Evolutionary conservation across 1,140 invertebrate genomes (phyloP), one percentile per base, ranked within the genome.

Genomic region (Oryctes rhinoceros): DNA sequence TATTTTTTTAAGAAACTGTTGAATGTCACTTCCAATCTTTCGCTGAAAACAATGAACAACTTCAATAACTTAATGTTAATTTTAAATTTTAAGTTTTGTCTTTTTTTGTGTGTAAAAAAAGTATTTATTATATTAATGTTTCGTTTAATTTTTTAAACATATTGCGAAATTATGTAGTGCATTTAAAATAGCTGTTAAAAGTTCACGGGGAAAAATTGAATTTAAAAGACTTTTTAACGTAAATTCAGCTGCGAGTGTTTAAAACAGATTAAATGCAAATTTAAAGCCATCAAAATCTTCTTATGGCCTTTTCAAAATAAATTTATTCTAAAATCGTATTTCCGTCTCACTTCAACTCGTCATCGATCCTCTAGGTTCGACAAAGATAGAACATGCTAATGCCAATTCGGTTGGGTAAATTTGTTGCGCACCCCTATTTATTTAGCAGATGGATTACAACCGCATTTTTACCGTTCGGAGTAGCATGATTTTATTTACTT

Each of bases 201-300:
- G 13, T 71, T 71, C 20, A 30, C 20, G 0, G 3, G 10, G 10
- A 4, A 35, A 71, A 35, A 10, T 35, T 13, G 11, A 71, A 67
- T 67, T 15, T 59, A 48, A 78, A 35, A 53, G 47, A 78, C 77
- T 53, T 78, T 78, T 78, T 39, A 78, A 78, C 77, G 49, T 59
- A 48, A 78, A 35, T 35, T 35, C 30, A 59, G 20, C 9, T n/a
- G 47, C 24, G 77, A 47, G 30, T 78, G 47, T 53, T 78, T 78
- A 37, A 78, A 78, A 49, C 44, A 59, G 77, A 78, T 78, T 78
- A 78, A 47, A 78, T 78, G 77, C 49, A 78, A 78, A 78, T 78
- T 78, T 78, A 78, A 78, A 53, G 24, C 77, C 49, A 30, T 37
- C 10, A 24, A 59, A 59, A 78, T 49, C 77, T 78, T 47, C 77